Evolutionary conservation across 2,113 vertebrate genomes (phyloP).

Genomic region (Acanthisitta chloris): DNA sequence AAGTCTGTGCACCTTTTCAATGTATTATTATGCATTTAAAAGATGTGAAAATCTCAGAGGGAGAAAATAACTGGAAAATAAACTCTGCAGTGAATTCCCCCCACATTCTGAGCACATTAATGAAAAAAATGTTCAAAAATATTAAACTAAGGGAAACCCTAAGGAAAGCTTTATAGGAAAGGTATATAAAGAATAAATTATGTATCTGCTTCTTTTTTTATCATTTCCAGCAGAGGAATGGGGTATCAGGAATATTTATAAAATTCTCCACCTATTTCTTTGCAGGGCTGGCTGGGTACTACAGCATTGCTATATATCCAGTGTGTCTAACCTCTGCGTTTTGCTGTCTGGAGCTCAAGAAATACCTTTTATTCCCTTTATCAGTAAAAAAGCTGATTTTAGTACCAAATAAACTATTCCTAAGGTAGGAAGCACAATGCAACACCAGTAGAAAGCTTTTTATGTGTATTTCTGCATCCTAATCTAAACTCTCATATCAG

Average conservation of each 20-base stretch:
- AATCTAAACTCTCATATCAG: not conserved
- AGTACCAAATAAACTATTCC: not conserved
- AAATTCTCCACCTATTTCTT: not conserved
- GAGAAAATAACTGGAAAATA: not conserved
- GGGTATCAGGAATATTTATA: not conserved
- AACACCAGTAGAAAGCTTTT: not conserved
- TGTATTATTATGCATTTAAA: not conserved
- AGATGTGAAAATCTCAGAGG: not conserved
- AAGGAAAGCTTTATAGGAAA: not conserved
- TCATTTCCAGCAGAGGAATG: not conserved
- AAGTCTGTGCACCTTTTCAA: not conserved
- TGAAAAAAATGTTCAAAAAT: not conserved
- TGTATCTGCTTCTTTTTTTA: not conserved
- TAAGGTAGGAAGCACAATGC: not conserved
- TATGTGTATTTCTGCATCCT: not conserved
- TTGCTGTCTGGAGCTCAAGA: not conserved
- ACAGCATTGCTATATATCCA: not conserved
- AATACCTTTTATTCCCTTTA: not conserved
- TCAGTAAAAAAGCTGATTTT: not conserved
- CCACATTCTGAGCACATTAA: not conserved
- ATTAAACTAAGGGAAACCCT: not conserved
- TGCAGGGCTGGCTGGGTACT: not conserved
- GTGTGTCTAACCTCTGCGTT: accelerated
- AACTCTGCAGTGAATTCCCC: not conserved
- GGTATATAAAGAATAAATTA: not conserved